Conservation (phyloP, 2,888 invertebrate species). For the Allygus modestus region DNA sequence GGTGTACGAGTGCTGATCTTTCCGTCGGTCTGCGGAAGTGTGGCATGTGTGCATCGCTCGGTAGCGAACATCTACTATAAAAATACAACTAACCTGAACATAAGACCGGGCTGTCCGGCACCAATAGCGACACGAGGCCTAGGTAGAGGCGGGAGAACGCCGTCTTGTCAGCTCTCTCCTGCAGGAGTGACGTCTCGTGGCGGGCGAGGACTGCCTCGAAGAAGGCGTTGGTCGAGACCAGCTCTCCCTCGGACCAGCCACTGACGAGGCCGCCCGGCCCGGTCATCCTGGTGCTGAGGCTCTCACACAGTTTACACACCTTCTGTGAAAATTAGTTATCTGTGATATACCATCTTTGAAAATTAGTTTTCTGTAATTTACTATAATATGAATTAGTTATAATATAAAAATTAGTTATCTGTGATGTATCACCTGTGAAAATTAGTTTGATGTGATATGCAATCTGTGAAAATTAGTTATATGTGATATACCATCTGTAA, state of each 20-base stretch:
- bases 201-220: background rate
- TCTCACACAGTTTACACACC: background rate
- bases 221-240: background rate
- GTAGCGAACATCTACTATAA: too few species aligned
- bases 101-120: background rate
- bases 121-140: background rate
- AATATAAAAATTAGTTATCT: too few species aligned
- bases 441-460: too few species aligned
- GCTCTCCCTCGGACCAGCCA: background rate
- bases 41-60: too few species aligned
- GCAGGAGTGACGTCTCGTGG: background rate
- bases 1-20: too few species aligned
- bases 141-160: background rate
- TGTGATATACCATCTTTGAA: too few species aligned
- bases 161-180: background rate
- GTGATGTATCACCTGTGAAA: too few species aligned
- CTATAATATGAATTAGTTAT: too few species aligned
- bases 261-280: background rate
- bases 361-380: too few species aligned
- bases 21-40: too few species aligned
- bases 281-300: background rate
- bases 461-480: too few species aligned
- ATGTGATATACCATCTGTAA: too few species aligned
- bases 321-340: background rate
- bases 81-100: constrained; percentile 35